Base-by-base conservation (phyloP, 2,113 vertebrate genomes). In the Crotalus viridis region DNA sequence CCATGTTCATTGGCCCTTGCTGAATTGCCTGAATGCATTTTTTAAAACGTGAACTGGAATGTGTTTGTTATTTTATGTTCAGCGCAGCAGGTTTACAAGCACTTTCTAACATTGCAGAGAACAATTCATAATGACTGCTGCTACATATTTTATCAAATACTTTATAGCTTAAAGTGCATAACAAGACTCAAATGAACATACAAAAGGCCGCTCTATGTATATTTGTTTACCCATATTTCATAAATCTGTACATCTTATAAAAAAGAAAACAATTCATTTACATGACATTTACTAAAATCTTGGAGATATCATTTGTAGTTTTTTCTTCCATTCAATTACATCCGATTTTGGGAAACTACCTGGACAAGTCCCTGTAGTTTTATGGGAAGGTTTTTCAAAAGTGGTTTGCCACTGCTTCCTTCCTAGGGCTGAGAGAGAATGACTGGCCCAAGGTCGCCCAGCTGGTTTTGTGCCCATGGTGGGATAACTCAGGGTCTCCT, bases 181-280 rank as follows among this genome's bases (percentile, higher is more conserved):
- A 54, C 22, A 87, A 91, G n/a, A 90, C 90, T 93, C 0, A 0
- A 17, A 89, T 28, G 93, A 57, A 95, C 56, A 91, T 95, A 97
- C 88, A 95, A 95, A 95, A 92, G 90, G 55, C 81, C 48, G 92
- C 92, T 90, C 92, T 96, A 96, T 96, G 95, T 96, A 97, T 90
- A 96, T 59, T 88, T 88, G 59, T 93, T 90, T 94, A 94, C 92
- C 94, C 95, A 94, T 95, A 97, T 94, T 93, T 94, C 56, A 91
- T 91, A 91, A 48, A 74, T 94, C 94, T 96, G 94, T 97, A 97
- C 95, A 97, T 85, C 94, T 94, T 92, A 92, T 95, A 96, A 96
- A 96, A 97, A 96, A 94, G 1, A 13, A 51, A n/a, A 28, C 94
- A 94, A 95, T 94, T 96, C 88, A 95, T 97, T 96, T 96, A 96